Conservation (phyloP, 2,797 vertebrate genomes). For the Loris lydekkerianus region DNA sequence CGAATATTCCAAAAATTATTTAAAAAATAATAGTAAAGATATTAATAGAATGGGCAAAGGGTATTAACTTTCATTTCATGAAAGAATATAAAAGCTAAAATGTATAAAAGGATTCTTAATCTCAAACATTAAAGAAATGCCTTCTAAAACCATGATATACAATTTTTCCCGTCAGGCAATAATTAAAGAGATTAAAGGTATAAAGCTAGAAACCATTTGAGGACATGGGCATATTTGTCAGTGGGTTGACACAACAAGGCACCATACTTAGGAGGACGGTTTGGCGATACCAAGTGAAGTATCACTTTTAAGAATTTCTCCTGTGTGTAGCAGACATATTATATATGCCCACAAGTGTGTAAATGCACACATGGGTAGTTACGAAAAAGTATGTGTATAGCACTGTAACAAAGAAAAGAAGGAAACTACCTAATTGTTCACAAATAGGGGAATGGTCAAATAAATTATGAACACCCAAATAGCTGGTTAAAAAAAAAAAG, state of each 20-base stretch:
- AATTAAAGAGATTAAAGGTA: background rate
- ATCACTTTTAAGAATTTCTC: background rate
- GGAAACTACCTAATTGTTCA: background rate
- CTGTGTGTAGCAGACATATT: background rate
- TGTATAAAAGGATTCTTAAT: background rate
- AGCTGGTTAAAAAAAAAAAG: background rate
- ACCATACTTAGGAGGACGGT: background rate
- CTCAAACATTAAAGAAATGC: background rate
- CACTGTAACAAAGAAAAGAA: background rate
- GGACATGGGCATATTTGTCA: background rate
- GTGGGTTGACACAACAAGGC: rapidly evolving
- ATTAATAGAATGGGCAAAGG: background rate
- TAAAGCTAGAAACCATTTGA: background rate
- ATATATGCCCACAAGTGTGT: background rate
- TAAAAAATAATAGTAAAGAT: background rate
- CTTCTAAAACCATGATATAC: background rate
- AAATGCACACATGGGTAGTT: background rate
- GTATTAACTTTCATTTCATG: background rate
- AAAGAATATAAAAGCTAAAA: background rate
- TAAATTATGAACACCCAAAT: background rate
- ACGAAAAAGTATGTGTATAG: background rate
- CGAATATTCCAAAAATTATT: background rate
- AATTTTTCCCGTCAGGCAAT: background rate
- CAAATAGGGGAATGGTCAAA: background rate
- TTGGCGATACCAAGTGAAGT: background rate